phyloP scores from a whole-genome alignment of 2,797 vertebrate species.

The Dromococcyx pavoninus region DNA sequence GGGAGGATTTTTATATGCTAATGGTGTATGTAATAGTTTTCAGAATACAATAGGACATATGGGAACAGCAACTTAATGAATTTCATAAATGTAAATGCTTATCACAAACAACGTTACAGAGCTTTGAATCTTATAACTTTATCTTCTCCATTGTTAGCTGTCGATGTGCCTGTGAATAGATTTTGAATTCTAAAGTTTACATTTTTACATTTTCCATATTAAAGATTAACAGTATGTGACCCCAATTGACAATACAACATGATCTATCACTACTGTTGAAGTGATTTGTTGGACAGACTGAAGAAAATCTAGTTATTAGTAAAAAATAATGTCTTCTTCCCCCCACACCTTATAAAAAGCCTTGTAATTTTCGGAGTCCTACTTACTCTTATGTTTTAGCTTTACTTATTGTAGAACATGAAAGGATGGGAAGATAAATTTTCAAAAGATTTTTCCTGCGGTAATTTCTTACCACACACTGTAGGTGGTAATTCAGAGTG shows the following conservation, averaged over 20 bases:
- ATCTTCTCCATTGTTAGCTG: neutral
- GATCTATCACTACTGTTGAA: neutral
- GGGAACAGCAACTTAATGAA: neutral
- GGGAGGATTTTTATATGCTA: neutral
- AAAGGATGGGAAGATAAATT: neutral
- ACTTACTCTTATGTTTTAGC: neutral
- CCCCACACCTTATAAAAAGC: neutral
- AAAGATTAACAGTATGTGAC: neutral
- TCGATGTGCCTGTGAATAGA: neutral
- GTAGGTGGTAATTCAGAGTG: neutral
- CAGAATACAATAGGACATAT: neutral
- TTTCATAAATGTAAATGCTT: constrained; percentile 13
- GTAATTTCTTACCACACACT: neutral
- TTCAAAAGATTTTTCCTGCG: neutral
- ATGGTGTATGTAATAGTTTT: neutral
- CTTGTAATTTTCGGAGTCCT: neutral
- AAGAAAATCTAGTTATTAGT: neutral
- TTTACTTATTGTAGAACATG: neutral
- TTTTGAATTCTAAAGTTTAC: neutral
- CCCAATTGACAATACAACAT: neutral
- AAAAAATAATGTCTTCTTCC: accelerated
- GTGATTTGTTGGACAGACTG: neutral
- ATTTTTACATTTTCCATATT: neutral
- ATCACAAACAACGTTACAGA: neutral
- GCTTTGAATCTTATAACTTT: neutral